Evolutionary conservation across 2,797 vertebrate species (phyloP), one percentile per base, ranked within the genome.

Genomic region (Dallia pectoralis): DNA sequence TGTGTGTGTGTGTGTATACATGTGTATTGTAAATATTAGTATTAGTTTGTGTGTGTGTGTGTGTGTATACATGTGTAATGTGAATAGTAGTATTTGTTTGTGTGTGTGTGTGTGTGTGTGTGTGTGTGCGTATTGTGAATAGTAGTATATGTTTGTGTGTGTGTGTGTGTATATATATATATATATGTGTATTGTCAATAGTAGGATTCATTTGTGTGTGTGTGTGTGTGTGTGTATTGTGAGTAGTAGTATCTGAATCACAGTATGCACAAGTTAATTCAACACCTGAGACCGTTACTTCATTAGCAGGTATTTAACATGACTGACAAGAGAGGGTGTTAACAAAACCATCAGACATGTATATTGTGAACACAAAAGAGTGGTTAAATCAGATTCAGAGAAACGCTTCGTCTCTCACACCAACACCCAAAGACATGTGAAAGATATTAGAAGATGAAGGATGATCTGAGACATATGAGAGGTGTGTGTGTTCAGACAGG

Each of bases 331-430:
- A 32, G 19, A 25, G 67, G 74, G 74, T 76, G 70, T 72, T 53
- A 76, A 32, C 53, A 32, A 25, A 84, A 72, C 76, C 75, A 84
- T 91, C 86, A 87, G 75, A 78, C 78, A 79, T 88, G 87, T 87
- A 86, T 90, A 90, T 89, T 87, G 77, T 67, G 73, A 22, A 77
- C 49, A 82, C 84, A 85, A 78, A 64, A 65, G 68, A 74, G 80
- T 49, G 77, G 81, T 78, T 74, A 64, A 63, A 6, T 33, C 8
- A 69, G 36, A 51, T 22, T 71, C 80, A 76, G 30, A 56, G 71
- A 64, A 67, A 48, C 77, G 5, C n/a, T 72, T 22, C 8, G n/a
- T 56, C 25, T 44, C 11, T 44, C 40, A 44, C 40, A 44, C 11
- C 40, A 14, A 6, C 14, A 2, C 9, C 40, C 40, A 44, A 44